Evolutionary conservation across 2,888 invertebrate species (phyloP).

Genomic region (Chamaedrilus cognettii): DNA sequence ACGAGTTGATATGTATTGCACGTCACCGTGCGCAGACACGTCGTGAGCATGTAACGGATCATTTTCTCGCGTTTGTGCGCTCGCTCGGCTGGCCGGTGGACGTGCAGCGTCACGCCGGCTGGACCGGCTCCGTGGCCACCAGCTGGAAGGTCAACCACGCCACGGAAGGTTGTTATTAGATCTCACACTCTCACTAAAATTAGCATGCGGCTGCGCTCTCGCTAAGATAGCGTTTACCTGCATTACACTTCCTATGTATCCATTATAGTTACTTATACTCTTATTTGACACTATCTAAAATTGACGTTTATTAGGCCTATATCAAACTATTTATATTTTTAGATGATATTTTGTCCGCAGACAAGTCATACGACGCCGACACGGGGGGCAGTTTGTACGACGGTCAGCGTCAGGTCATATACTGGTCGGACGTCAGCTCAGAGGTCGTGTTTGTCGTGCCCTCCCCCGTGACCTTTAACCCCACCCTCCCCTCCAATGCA

Average conservation of each 20-base stretch:
- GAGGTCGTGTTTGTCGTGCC: slow-evolving; percentile 97
- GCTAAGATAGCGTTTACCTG: too few relatives aligned
- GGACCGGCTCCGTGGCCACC: slow-evolving; percentile 89
- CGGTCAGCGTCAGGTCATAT: slow-evolving; percentile 81
- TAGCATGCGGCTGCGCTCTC: neutral
- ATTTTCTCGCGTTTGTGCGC: slow-evolving; percentile 67
- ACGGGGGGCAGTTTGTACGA: slow-evolving; percentile 76
- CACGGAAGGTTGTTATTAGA: slow-evolving; percentile 44
- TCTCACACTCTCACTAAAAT: neutral
- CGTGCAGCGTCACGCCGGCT: slow-evolving; percentile 84
- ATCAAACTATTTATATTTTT: too few relatives aligned
- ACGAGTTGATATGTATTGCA: too few relatives aligned
- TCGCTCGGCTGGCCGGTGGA: slow-evolving; percentile 88
- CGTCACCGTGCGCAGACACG: slow-evolving; percentile 61
- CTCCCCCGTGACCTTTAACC: slow-evolving; percentile 49
- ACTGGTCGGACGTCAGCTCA: slow-evolving; percentile 93
- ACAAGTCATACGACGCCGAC: slow-evolving; percentile 42
- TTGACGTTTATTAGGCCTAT: too few relatives aligned
- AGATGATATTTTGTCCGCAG: too few relatives aligned
- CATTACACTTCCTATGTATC: too few relatives aligned
- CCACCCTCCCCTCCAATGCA: slow-evolving; percentile 34
- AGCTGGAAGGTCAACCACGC: slow-evolving; percentile 71
- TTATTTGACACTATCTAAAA: too few relatives aligned
- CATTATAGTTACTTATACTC: too few relatives aligned
- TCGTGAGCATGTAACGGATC: slow-evolving; percentile 59